These are phyloP conservation scores for Sturmia bella DNA, from an alignment of 2,888 invertebrate species.

Conservation along the genomic window DNA sequence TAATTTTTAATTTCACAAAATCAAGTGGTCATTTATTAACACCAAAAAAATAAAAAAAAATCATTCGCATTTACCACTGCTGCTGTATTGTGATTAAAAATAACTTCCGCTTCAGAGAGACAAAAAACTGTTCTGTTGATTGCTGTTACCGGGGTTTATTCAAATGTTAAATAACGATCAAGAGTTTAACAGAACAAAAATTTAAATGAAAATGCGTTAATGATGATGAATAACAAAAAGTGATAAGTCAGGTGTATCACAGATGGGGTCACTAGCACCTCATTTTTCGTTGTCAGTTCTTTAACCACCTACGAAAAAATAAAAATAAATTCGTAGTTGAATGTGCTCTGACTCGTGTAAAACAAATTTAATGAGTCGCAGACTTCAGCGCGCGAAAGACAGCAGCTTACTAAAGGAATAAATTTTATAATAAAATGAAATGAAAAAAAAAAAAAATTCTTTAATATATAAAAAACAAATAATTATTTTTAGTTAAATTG, in stretches of 20 bases:
- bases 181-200: slow-evolving; percentile 46
- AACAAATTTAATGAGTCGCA: slow-evolving; percentile 66
- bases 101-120: slow-evolving; percentile 68
- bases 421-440: slow-evolving; percentile 12
- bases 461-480: not conserved
- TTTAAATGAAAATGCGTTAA: slow-evolving; percentile 63
- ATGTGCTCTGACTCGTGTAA: slow-evolving; percentile 65
- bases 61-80: slow-evolving; percentile 10
- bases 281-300: slow-evolving; percentile 38
- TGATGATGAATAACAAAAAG: slow-evolving; percentile 63
- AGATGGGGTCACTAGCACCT: slow-evolving; percentile 78
- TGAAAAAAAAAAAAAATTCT: slow-evolving; percentile 1
- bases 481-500: slow-evolving; percentile 5
- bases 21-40: not conserved
- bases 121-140: slow-evolving; percentile 33
- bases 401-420: slow-evolving; percentile 24
- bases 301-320: slow-evolving; percentile 12
- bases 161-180: slow-evolving; percentile 64
- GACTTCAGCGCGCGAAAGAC: slow-evolving; percentile 30
- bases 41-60: not conserved
- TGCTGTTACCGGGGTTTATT: slow-evolving; percentile 46
- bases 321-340: not conserved
- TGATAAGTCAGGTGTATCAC: slow-evolving; percentile 79
- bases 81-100: slow-evolving; percentile 62
- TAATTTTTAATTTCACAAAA: not conserved